phyloP scores from a whole-genome alignment of 2,888 invertebrate genomes.

The Epinotia ramella region DNA sequence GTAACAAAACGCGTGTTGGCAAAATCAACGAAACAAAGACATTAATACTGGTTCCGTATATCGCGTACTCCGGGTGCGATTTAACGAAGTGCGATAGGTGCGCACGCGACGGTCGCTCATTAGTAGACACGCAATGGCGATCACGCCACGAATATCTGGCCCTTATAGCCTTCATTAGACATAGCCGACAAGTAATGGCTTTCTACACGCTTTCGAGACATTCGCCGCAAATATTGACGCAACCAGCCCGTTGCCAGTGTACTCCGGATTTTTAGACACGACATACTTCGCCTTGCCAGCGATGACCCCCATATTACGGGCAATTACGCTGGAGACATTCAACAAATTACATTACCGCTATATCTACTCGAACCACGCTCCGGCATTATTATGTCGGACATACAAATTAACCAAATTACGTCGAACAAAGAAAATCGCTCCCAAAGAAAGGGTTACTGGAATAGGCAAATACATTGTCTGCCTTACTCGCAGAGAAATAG shows the following conservation, averaged over 20 bases:
- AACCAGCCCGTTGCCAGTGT: slow-evolving; percentile 22
- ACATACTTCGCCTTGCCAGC: slow-evolving; percentile 23
- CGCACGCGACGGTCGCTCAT: slow-evolving; percentile 80
- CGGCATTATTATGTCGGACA: slow-evolving; percentile 69
- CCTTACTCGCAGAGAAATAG: slow-evolving; percentile 84
- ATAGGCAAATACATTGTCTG: slow-evolving; percentile 76
- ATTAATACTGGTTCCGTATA: slow-evolving; percentile 56
- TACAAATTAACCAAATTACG: slow-evolving; percentile 82
- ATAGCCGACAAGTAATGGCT: slow-evolving; percentile 66
- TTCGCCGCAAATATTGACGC: slow-evolving; percentile 37
- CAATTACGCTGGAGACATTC: slow-evolving; percentile 44
- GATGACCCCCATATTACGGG: slow-evolving; percentile 41
- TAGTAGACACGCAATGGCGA: slow-evolving; percentile 74
- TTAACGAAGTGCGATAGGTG: slow-evolving; percentile 73
- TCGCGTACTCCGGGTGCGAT: slow-evolving; percentile 72
- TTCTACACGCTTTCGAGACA: slow-evolving; percentile 59
- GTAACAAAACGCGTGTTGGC: slow-evolving; percentile 54
- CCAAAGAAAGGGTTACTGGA: slow-evolving; percentile 84
- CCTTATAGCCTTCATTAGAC: slow-evolving; percentile 69
- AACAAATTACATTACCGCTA: slow-evolving; percentile 44
- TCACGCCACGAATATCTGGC: slow-evolving; percentile 57
- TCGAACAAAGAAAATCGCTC: slow-evolving; percentile 80
- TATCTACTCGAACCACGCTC: slow-evolving; percentile 11
- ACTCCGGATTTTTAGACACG: slow-evolving; percentile 1
- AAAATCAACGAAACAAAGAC: slow-evolving; percentile 63